phyloP scores from a whole-genome alignment of 2,113 vertebrate species.

The Bos indicus region DNA sequence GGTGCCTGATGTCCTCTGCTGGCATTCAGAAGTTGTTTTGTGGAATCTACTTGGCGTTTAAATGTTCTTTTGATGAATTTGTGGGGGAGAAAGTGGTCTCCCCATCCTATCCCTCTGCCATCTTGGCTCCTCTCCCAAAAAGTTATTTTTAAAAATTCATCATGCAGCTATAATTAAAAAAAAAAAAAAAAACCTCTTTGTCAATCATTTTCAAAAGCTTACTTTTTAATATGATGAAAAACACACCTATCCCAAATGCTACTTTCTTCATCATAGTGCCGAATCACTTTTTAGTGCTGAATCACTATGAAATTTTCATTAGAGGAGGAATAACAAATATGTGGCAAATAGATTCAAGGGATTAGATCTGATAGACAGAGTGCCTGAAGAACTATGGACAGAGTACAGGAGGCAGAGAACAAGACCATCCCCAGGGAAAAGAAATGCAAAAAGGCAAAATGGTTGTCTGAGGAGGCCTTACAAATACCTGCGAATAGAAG shows the following conservation, averaged over 20 bases:
- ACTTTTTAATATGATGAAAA: slow-evolving; percentile 6
- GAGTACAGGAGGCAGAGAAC: background rate
- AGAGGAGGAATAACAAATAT: background rate
- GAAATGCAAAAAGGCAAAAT: background rate
- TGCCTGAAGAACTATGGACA: background rate
- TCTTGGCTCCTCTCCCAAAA: background rate
- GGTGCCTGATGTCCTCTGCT: no score
- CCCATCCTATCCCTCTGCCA: no score
- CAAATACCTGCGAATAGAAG: background rate
- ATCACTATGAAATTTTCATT: background rate
- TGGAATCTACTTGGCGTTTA: no score
- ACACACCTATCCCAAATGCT: background rate
- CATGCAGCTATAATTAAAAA: background rate
- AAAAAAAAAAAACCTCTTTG: background rate
- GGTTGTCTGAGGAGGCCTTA: background rate
- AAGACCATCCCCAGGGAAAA: background rate
- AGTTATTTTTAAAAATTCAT: background rate
- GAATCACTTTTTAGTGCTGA: background rate
- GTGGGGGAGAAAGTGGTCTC: no score
- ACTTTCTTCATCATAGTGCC: background rate
- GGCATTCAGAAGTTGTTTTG: no score
- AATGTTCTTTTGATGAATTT: no score
- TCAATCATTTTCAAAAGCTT: slow-evolving; percentile 12
- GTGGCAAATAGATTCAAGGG: background rate
- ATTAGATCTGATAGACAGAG: background rate